A percentile compares a stretch with the other conserved stretches of the same genome.
Evolutionary conservation across 2,888 invertebrate species (phyloP).

Genomic region (Luffia ferchaultella): DNA sequence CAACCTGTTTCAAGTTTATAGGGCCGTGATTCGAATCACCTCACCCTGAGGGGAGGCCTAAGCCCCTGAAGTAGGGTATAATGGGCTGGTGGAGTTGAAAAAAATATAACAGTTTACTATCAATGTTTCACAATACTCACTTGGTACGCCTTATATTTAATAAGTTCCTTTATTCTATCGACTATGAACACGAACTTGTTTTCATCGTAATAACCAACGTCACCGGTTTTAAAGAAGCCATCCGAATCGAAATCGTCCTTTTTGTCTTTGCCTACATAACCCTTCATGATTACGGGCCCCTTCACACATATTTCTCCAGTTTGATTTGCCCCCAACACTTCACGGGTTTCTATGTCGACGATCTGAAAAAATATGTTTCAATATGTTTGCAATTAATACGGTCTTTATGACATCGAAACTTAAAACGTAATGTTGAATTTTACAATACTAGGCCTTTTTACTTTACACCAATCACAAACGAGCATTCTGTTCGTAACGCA

Average conservation of each 20-base stretch:
- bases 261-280: constrained; percentile 73
- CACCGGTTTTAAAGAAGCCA: constrained; percentile 75
- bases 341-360: constrained; percentile 67
- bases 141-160: constrained; percentile 49
- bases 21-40: too few relatives aligned
- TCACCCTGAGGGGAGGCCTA: too few relatives aligned
- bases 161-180: constrained; percentile 45
- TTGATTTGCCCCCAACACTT: constrained; percentile 68
- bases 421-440: too few relatives aligned
- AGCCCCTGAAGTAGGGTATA: too few relatives aligned
- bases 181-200: constrained; percentile 37
- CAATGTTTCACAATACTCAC: constrained; percentile 19
- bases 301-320: constrained; percentile 84
- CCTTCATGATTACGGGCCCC: constrained; percentile 80
- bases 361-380: constrained; percentile 26
- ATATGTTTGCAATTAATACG: too few relatives aligned
- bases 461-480: too few relatives aligned
- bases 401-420: too few relatives aligned
- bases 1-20: too few relatives aligned
- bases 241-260: constrained; percentile 80
- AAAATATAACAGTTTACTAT: background rate
- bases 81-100: too few relatives aligned
- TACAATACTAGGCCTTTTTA: too few relatives aligned
- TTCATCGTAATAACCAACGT: constrained; percentile 45
- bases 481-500: too few relatives aligned